Base-by-base conservation (phyloP, 2,888 invertebrate species). In the Odontothrips loti region DNA sequence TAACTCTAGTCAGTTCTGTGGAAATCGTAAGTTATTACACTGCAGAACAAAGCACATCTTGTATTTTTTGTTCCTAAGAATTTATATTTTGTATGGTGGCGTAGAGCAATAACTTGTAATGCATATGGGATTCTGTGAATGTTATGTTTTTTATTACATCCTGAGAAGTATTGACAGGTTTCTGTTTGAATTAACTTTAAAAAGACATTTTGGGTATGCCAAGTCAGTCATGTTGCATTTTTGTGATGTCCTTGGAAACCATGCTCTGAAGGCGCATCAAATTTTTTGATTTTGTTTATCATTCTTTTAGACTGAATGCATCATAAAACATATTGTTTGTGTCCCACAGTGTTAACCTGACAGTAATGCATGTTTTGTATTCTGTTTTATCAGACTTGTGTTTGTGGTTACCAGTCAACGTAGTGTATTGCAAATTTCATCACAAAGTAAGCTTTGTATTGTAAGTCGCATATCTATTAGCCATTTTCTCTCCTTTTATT, bases 11-110 rank as follows among this genome's bases (percentile, higher is more conserved):
- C 68, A 75, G 68, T 75, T 75, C 68, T 75, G 23, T 75, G 68
- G 68, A 75, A 23, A 27, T 58, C 27, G 12, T 75, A 27, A 23
- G 27, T 27, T 75, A 27, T 75, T 75, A 27, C 27, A 27, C 27
- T 75, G 68, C 68, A 75, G 27, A 75, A 75, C 27, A 75, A 75
- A 75, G 68, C 68, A 75, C 68, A 75, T 75, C 27, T 75, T 75
- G 23, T 75, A 75, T 75, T 75, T 75, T 75, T 75, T 75, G 68
- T 75, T 75, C 68, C 68, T 75, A 75, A 75, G 68, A 27, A 75
- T 75, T 75, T 75, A 75, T 75, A 75, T 75, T 75, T 75, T 75
- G 27, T 75, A 75, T 75, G 68, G 23, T 23, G 68, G 68, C 27
- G 68, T 75, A 75, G 68, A 75, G 68, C 68, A 75, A 75, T 75